Evolutionary conservation across 2,113 vertebrate species (phyloP), one percentile per base, ranked within the genome.

Genomic region (Nettapus auritus): DNA sequence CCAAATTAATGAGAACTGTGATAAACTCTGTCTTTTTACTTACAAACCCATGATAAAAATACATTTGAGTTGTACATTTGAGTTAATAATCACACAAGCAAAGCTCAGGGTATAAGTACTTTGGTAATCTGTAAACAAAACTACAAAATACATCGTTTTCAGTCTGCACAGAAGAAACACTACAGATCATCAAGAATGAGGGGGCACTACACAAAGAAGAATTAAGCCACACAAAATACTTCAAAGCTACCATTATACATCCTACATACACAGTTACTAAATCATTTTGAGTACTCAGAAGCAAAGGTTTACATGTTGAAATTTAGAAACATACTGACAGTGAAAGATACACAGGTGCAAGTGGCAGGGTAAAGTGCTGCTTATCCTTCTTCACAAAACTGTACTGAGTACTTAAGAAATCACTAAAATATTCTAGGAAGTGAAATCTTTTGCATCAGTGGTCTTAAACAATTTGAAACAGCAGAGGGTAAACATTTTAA

Each of bases 1-100:
- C 97, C 96, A 97, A 97, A 97, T 98, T 97, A 97, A 97, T 95
- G 96, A 97, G 96, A 93, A 91, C n/a, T 88, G 22, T 66, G 97
- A 98, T 97, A 96, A 96, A 97, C 97, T 96, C 70, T 92, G 93
- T 94, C 85, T 96, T 89, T 94, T 89, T 74, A 57, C 82, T 97
- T 86, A 80, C 25, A 87, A 95, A 34, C n/a, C 40, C 50, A 56
- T 73, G 89, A 91, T 77, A 92, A 96, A 91, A 97, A 81, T 34
- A 78, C 22, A 84, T 93, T 64, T 84, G 57, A 82, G 74, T 52
- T 52, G 46, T 34, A 78, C 22, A 84, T 93, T 64, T 82, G 57
- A 82, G 74, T 52, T 52, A 48, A 48, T 48, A 94, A 83, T 52
- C 9, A 0, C 70, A 36, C 52, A 31, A 23, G 22, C 55, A 80